These are phyloP conservation scores for Erpobdella octoculata DNA, from an alignment of 2,888 invertebrate species.

Conservation along the genomic window DNA sequence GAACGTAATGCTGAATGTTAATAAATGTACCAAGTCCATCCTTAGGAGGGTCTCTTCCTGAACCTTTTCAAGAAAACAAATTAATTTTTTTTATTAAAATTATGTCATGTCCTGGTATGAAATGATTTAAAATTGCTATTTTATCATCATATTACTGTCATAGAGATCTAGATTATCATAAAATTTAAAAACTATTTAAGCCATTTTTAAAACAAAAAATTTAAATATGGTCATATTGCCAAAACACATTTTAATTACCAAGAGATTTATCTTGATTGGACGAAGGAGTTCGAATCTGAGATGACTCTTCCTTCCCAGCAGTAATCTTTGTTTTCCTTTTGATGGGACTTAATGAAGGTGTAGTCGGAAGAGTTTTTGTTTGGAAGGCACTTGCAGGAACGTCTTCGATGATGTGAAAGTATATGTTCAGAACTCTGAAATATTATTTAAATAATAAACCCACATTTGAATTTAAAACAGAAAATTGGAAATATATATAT, in stretches of 20 bases:
- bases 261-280: not conserved
- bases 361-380: constrained; percentile 53
- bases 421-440: constrained; percentile 62
- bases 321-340: constrained; percentile 49
- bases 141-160: no score
- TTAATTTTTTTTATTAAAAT: no score
- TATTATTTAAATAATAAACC: not conserved
- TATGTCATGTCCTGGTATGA: no score
- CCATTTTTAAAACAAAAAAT: no score
- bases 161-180: no score
- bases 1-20: constrained; percentile 70
- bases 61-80: no score
- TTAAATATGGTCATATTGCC: not conserved
- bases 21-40: constrained; percentile 51
- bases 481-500: not conserved
- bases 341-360: constrained; percentile 52
- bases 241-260: not conserved
- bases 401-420: constrained; percentile 71
- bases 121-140: no score
- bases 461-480: not conserved
- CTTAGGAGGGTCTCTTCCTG: constrained; percentile 38
- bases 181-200: not conserved
- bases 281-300: not conserved
- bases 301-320: constrained; percentile 31
- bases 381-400: constrained; percentile 52